phyloP scores from a whole-genome alignment of 2,797 vertebrate species.

The Hephaestus fuliginosus region DNA sequence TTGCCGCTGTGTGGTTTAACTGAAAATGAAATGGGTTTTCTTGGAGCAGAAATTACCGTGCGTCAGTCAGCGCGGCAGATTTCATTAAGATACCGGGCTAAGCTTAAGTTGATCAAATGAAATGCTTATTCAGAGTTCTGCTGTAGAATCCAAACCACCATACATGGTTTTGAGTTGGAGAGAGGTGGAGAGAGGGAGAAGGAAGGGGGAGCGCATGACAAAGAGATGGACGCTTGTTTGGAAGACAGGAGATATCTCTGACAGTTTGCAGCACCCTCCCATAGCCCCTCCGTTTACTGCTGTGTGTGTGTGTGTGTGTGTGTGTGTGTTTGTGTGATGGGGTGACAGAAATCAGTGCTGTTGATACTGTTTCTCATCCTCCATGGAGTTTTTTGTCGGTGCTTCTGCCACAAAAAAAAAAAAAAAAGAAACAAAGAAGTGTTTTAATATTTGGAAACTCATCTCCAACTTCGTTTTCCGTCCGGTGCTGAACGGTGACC shows the following conservation, averaged over 20 bases:
- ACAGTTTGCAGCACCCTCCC: constrained; percentile 17
- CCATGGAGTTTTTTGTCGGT: background rate
- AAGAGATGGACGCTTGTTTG: constrained; percentile 24
- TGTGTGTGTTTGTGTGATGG: background rate
- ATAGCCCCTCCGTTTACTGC: background rate
- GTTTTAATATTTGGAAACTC: background rate
- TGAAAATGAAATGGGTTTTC: background rate
- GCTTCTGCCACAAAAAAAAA: background rate
- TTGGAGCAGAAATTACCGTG: background rate
- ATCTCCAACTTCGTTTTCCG: background rate
- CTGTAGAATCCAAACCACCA: constrained; percentile 31
- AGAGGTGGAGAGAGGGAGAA: background rate
- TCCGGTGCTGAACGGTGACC: background rate
- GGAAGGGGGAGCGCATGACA: background rate
- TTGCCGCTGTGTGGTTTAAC: background rate
- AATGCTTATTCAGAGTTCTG: constrained; percentile 24
- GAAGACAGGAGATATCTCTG: constrained; percentile 40
- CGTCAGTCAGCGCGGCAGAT: constrained; percentile 7
- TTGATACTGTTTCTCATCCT: background rate
- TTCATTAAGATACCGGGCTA: constrained; percentile 7
- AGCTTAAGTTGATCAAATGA: constrained; percentile 33
- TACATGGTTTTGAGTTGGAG: constrained; percentile 16
- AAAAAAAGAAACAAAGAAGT: background rate
- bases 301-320: background rate
- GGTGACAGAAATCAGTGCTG: background rate